Percentiles rank a stretch among this genome's conserved stretches.
These are phyloP conservation scores for Calephelis nemesis DNA, from an alignment of 1,140 invertebrate genomes.

Conservation along the genomic window DNA sequence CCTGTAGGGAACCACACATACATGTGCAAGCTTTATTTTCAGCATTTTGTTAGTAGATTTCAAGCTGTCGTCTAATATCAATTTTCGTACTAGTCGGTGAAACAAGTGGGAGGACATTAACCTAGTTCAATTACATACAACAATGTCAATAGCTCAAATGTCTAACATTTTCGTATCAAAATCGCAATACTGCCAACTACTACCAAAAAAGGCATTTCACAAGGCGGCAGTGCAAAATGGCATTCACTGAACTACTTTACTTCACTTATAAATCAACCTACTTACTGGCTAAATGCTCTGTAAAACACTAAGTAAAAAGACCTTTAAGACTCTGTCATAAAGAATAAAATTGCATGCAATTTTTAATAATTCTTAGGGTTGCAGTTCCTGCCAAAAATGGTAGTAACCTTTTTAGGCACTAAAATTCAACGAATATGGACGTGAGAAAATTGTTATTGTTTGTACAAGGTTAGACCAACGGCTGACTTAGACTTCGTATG, in stretches of 20 bases:
- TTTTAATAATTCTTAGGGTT: slow-evolving; percentile 15
- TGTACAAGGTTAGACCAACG: slow-evolving; percentile 30
- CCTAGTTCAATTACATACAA: neutral
- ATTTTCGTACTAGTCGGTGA: no score
- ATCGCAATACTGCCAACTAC: slow-evolving; percentile 3
- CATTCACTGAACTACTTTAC: slow-evolving; percentile 23
- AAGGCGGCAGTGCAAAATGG: slow-evolving; percentile 25
- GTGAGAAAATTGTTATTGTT: slow-evolving; percentile 41
- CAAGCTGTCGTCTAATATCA: no score
- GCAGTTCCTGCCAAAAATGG: slow-evolving; percentile 35
- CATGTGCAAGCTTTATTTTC: no score
- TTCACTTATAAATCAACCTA: slow-evolving; percentile 15
- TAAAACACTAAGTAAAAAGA: neutral
- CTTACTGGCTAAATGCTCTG: slow-evolving; percentile 9
- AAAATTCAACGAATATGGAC: slow-evolving; percentile 30
- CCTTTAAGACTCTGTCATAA: slow-evolving; percentile 1
- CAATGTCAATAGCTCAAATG: neutral
- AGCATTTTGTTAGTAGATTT: no score
- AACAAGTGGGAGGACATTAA: neutral
- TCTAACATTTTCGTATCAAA: slow-evolving; percentile 9
- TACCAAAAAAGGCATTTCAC: slow-evolving; percentile 24
- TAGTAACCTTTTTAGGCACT: slow-evolving; percentile 25
- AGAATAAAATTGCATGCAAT: slow-evolving; percentile 4
- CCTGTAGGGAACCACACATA: no score
- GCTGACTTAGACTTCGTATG: slow-evolving; percentile 3